A percentile compares a stretch with the other conserved stretches of the same genome.
Conservation (phyloP, 2,113 vertebrate species). For the Equus quagga region DNA sequence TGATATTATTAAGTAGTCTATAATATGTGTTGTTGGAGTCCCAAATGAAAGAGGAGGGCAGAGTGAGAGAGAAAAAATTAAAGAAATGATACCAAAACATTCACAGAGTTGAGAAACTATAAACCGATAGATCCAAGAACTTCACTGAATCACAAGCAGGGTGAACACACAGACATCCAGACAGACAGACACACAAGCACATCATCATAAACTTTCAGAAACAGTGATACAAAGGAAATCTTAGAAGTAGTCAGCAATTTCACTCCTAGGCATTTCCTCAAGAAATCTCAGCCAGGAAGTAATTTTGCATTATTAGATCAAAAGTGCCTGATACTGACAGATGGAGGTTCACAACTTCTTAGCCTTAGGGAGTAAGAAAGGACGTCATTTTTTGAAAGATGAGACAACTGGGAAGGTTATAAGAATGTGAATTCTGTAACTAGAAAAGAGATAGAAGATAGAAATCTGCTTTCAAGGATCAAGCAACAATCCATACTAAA, state of each 20-base stretch:
- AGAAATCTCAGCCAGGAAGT: neutral
- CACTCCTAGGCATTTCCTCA: neutral
- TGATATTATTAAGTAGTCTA: neutral
- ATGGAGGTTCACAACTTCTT: neutral
- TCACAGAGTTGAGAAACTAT: neutral
- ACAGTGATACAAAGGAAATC: neutral
- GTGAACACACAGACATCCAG: neutral
- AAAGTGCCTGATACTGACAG: conserved; percentile 16
- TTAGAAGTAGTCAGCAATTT: conserved; percentile 8
- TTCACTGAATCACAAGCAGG: neutral
- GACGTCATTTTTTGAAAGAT: neutral
- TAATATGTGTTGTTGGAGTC: neutral
- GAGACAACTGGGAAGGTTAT: neutral
- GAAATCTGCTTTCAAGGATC: conserved; percentile 7
- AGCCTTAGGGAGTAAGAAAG: neutral
- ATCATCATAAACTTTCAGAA: conserved; percentile 21
- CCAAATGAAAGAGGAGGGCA: neutral
- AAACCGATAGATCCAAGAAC: neutral
- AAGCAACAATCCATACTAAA: neutral
- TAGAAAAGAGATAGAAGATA: conserved; percentile 29
- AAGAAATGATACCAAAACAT: neutral
- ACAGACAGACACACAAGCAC: neutral
- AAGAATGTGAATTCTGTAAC: neutral
- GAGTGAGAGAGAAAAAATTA: neutral
- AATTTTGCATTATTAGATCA: conserved; percentile 24